phyloP scores from a whole-genome alignment of 1,140 invertebrate species.

The Anoplophora glabripennis region DNA sequence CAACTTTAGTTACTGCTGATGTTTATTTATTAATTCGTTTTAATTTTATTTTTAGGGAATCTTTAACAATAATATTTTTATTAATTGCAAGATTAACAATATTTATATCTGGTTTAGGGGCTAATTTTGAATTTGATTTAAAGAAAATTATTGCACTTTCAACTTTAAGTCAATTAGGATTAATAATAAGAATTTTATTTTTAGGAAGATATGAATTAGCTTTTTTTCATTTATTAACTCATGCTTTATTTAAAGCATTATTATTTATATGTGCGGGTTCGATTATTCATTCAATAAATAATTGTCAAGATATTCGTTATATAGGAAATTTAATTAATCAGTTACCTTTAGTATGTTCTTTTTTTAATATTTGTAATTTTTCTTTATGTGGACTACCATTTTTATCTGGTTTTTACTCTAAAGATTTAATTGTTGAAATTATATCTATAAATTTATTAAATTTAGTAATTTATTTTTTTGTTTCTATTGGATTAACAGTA shows the following conservation, averaged over 20 bases:
- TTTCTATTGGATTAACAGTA: conserved; percentile 56
- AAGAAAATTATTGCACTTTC: conserved; percentile 72
- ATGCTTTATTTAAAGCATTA: conserved; percentile 65
- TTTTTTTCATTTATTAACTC: conserved; percentile 62
- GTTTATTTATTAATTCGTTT: conserved; percentile 69
- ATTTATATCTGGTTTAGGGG: conserved; percentile 58
- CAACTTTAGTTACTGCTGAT: conserved; percentile 69
- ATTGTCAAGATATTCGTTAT: conserved; percentile 63
- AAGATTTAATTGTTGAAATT: conserved; percentile 61
- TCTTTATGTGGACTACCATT: conserved; percentile 57
- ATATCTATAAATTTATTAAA: conserved; percentile 52
- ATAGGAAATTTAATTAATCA: conserved; percentile 50
- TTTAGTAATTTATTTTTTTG: conserved; percentile 54
- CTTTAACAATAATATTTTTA: conserved; percentile 31
- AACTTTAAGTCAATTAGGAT: conserved; percentile 65
- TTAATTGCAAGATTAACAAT: conserved; percentile 56
- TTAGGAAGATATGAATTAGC: conserved; percentile 51
- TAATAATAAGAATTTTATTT: conserved; percentile 62
- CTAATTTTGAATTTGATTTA: conserved; percentile 63
- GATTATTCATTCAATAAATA: conserved; percentile 59
- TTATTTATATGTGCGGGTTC: conserved; percentile 60
- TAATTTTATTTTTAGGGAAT: conserved; percentile 49
- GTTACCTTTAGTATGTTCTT: conserved; percentile 50
- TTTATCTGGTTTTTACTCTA: conserved; percentile 64
- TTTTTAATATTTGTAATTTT: conserved; percentile 55